phyloP scores from a whole-genome alignment of 2,888 invertebrate genomes.

The Erpobdella octoculata region DNA sequence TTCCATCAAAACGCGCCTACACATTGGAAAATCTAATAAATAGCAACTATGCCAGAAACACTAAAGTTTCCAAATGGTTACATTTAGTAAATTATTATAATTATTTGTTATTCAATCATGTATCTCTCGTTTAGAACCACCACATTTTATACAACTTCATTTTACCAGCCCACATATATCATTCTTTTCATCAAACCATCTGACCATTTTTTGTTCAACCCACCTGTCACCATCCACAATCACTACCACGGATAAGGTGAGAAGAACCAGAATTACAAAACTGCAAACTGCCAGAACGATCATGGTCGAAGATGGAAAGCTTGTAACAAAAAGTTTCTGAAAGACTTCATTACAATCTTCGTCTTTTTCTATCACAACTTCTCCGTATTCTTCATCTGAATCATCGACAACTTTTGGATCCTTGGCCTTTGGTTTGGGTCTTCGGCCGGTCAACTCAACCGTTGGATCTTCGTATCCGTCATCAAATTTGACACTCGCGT shows the following conservation, averaged over 20 bases:
- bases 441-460: not conserved
- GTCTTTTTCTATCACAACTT: not conserved
- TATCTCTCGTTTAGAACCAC: too few relatives aligned
- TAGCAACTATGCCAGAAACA: not conserved
- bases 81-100: too few relatives aligned
- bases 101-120: too few relatives aligned
- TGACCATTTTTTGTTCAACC: not conserved
- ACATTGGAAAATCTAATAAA: not conserved
- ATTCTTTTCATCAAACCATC: not conserved
- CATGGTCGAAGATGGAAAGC: not conserved
- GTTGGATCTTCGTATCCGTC: slow-evolving; percentile 2
- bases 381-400: not conserved
- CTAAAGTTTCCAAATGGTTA: not conserved
- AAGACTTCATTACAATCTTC: not conserved
- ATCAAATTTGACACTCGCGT: not conserved
- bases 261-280: not conserved
- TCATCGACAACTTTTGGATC: not conserved
- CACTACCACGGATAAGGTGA: not conserved
- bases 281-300: not conserved
- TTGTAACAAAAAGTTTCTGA: not conserved
- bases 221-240: not conserved
- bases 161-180: not conserved
- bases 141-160: too few relatives aligned
- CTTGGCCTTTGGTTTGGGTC: not conserved
- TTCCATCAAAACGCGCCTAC: not conserved